Evolutionary conservation across 2,113 vertebrate species (phyloP), one percentile per base, ranked within the genome.

Genomic region (Hemibates koningsi): DNA sequence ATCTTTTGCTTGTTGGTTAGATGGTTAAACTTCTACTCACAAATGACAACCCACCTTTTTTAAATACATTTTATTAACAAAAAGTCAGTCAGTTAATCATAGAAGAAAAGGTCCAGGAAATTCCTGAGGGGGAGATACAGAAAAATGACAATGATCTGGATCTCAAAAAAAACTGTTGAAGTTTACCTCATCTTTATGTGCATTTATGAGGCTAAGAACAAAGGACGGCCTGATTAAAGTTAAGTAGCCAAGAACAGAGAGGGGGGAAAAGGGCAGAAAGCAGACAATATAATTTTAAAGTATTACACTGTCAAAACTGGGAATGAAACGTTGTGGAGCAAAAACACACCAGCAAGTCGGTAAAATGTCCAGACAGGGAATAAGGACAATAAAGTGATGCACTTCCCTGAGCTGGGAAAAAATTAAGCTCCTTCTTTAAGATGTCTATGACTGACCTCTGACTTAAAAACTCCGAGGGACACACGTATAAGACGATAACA

Each of bases 21-120:
- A 68, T 41, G 34, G n/a, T 68, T 41, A 21, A 68, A 68, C 63
- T 41, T 41, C 2, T 8, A 0, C 45, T 52, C 45, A 90, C 24
- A 82, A 71, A 87, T 14, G 11, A 85, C 32, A 71, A 83, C 59
- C 45, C 50, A 34, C 54, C 12, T 3, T 78, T 86, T 82, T 82
- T 68, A 2, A 45, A 78, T 80, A 84, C 24, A 79, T 86, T 95
- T 92, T 94, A 96, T 94, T 94, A 91, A 92, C 84, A 95, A 95
- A 92, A 76, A 7, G 63, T 82, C 78, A 50, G 80, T 82, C 52
- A 6, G 57, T 89, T 84, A 86, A 85, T 94, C n/a, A 87, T 79
- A 90, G 52, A 90, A 73, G 56, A 94, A 61, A 91, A 56, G 61
- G 86, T 82, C 63, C 85, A 82, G 89, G 84, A 92, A 91, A 86